Conservation (phyloP, 1,140 invertebrate genomes). For the Dreissena polymorpha region DNA sequence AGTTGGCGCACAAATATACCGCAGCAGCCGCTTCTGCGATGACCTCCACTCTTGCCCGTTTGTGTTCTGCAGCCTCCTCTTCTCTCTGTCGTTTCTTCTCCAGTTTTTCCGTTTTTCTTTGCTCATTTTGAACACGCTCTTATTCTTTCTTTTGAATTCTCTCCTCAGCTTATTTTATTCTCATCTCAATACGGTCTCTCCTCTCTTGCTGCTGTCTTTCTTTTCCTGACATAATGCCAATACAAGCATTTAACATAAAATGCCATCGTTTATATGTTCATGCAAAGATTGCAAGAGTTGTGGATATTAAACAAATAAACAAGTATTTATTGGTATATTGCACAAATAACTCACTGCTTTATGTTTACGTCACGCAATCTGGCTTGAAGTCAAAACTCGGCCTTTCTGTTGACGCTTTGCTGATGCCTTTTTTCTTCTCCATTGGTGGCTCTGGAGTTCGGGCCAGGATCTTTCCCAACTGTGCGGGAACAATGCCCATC, state of each 20-base stretch:
- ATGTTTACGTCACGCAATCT: no score
- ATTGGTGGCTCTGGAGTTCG: background rate
- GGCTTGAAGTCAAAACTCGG: no score
- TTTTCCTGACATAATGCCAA: background rate
- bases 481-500: background rate
- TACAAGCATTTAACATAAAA: no score
- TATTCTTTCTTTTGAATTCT: background rate
- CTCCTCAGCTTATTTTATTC: background rate
- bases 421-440: no score
- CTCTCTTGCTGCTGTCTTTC: background rate
- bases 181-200: background rate
- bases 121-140: background rate
- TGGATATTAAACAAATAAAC: no score
- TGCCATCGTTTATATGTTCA: no score
- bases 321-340: no score
- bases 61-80: background rate
- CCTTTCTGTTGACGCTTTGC: no score
- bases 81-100: conserved; percentile 14
- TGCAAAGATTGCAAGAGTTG: no score
- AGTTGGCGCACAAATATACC: background rate
- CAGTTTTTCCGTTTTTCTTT: background rate
- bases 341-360: no score
- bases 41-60: background rate
- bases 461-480: background rate
- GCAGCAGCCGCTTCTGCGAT: background rate